Base-by-base conservation (phyloP, 2,797 vertebrate species). In the Channallabes apus region DNA sequence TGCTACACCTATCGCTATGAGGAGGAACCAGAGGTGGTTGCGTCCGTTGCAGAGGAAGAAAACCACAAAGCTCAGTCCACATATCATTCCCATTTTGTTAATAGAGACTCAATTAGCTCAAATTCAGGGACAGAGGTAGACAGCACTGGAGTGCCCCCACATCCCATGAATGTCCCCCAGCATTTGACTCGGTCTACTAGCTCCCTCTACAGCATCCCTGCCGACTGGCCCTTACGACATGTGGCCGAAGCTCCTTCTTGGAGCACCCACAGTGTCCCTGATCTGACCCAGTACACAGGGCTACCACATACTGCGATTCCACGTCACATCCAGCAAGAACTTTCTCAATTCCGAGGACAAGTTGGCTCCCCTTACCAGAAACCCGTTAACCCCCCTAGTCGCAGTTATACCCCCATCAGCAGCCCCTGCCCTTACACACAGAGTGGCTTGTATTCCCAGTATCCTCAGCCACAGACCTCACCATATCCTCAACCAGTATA, bases 261-360 rank as follows among this genome's bases (percentile, higher is more conserved):
- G 94, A 98, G 96, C 89, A 94, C 96, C 2, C 96, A 96, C 91
- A 99, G 97, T 1, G 90, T 98, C 75, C 97, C 98, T 0, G 96
- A 95, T 88, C 90, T 96, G 56, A 92, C 92, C 0, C 84, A 80
- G 68, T 88, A 80, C 82, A 54, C 24, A 86, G 79, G 29, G 71
- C 84, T 62, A 22, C 82, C 76, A 69, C 3, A 15, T 29, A 78
- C 71, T 72, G 78, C 69, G 84, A 79, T 51, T 85, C 82, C 85
- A 90, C 90, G 71, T 85, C 87, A 76, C 77, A 41, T 29, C 64
- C 75, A 82, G 65, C 89, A 82, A 11, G 29, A n/a, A 59, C 18
- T 38, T 51, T 69, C 87, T 18, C 71, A 82, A 6, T 78, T 67
- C 18, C n/a, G 84, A 4, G 83, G 84, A 71, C 0, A 5, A 0